Percentiles rank a stretch among this genome's conserved stretches.
phyloP scores from a whole-genome alignment of 2,888 invertebrate species.

The Eubasilissa splendida region DNA sequence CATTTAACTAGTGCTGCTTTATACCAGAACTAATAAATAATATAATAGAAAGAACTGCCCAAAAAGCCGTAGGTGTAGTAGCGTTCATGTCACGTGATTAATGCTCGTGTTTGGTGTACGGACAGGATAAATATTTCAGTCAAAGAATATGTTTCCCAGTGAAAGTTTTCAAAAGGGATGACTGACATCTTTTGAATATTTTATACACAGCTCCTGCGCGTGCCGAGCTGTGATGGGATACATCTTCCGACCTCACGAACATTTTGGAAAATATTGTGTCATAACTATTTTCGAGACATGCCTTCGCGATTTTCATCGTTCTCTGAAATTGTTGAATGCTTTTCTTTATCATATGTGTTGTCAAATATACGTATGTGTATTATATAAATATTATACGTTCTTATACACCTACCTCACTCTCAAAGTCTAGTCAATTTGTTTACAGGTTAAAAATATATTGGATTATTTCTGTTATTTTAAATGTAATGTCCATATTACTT shows the following conservation, averaged over 20 bases:
- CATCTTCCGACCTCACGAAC: neutral
- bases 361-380: too few relatives aligned
- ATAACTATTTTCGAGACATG: too few relatives aligned
- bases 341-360: too few relatives aligned
- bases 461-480: too few relatives aligned
- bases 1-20: too few relatives aligned
- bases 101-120: slow-evolving; percentile 15
- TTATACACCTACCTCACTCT: too few relatives aligned
- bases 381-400: too few relatives aligned
- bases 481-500: too few relatives aligned
- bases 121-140: slow-evolving; percentile 24
- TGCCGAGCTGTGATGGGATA: neutral
- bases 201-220: slow-evolving; percentile 6
- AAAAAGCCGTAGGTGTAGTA: neutral
- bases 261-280: neutral
- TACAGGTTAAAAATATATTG: too few relatives aligned
- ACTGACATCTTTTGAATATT: slow-evolving; percentile 27
- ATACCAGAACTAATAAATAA: neutral
- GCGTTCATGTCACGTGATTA: slow-evolving; percentile 9
- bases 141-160: slow-evolving; percentile 19
- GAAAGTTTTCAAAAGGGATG: slow-evolving; percentile 31
- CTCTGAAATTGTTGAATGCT: too few relatives aligned
- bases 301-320: too few relatives aligned
- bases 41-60: neutral
- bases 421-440: too few relatives aligned